Evolutionary conservation across 2,113 vertebrate genomes (phyloP), one percentile per base, ranked within the genome.

Genomic region (Brachypteracias leptosomus): DNA sequence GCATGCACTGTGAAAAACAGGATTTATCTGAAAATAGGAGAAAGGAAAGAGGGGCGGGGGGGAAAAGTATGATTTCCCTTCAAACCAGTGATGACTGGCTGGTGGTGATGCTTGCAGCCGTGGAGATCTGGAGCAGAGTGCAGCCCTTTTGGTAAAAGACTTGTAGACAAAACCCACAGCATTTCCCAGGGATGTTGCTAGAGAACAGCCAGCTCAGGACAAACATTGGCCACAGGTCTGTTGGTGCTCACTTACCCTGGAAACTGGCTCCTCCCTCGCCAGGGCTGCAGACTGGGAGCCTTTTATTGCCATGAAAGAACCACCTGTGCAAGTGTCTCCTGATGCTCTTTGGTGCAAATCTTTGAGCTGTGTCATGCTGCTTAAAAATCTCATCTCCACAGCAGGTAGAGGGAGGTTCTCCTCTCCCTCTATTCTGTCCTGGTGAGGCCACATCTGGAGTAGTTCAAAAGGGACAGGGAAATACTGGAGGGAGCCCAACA

Each of bases 261-360:
- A 76, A 97, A 97, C 95, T 55, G 71, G 84, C 95, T 96, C 96
- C 96, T 97, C 96, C 95, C 54, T 58, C 31, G 42, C 24, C 63
- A 55, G 1, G 42, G 74, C 58, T 81, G 59, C 62, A 33, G 51
- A 46, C 2, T 44, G 22, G 40, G 5, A 40, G 25, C 1, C 4
- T 24, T 81, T 81, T 54, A 61, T 3, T 94, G n/a, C 35, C 58
- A 22, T 2, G 49, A 49, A 59, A 86, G 31, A 85, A 59, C 75
- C 0, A 16, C 5, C 51, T 35, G 17, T 16, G 52, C 16, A 29
- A 71, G 52, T 33, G 25, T 38, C 16, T 44, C 20, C 67, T 47
- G 18, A n/a, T 31, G 8, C 26, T 26, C 10, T 55, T 62, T 36
- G 29, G 28, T 66, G 36, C 18, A 46, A 72, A 73, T 21, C 54